A percentile compares a stretch with the other conserved stretches of the same genome.
Evolutionary conservation across 2,113 vertebrate species (phyloP).

Genomic region (Austrofundulus limnaeus): DNA sequence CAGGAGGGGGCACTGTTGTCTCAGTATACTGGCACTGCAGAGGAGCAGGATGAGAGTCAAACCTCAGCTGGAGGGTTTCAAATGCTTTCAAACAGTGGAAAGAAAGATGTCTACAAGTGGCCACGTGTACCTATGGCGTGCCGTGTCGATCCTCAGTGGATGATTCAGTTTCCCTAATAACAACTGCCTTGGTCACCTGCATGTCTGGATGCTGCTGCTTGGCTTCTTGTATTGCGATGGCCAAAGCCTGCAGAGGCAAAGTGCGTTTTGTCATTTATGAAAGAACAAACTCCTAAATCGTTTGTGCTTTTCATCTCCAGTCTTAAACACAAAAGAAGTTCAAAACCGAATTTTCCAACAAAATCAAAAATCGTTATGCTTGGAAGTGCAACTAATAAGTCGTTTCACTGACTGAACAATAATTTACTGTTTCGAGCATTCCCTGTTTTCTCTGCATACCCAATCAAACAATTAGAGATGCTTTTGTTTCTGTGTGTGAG

Average conservation of each 20-base stretch:
- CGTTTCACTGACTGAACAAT: too few relatives aligned
- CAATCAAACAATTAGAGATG: neutral
- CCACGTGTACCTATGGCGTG: conserved; percentile 84
- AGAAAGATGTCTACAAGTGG: conserved; percentile 15
- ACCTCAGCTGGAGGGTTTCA: too few relatives aligned
- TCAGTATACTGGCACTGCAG: conserved; percentile 72
- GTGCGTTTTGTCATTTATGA: neutral
- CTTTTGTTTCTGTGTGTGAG: neutral
- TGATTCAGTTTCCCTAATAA: conserved; percentile 98
- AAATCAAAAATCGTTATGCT: neutral
- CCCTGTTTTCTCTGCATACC: neutral
- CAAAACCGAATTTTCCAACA: too few relatives aligned
- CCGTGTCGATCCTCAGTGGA: conserved; percentile 89
- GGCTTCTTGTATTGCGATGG: conserved; percentile 98
- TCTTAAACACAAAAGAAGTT: neutral
- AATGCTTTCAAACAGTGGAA: neutral
- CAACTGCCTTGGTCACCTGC: conserved; percentile 99
- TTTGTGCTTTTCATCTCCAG: neutral
- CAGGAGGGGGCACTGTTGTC: conserved; percentile 59
- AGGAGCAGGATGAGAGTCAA: conserved; percentile 18
- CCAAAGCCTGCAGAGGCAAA: conserved; percentile 84
- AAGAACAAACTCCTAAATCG: neutral
- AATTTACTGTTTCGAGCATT: neutral
- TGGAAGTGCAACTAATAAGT: neutral
- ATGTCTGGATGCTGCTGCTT: conserved; percentile 98